Conservation (phyloP, 1,140 invertebrate genomes). For the Temnothorax longispinosus region DNA sequence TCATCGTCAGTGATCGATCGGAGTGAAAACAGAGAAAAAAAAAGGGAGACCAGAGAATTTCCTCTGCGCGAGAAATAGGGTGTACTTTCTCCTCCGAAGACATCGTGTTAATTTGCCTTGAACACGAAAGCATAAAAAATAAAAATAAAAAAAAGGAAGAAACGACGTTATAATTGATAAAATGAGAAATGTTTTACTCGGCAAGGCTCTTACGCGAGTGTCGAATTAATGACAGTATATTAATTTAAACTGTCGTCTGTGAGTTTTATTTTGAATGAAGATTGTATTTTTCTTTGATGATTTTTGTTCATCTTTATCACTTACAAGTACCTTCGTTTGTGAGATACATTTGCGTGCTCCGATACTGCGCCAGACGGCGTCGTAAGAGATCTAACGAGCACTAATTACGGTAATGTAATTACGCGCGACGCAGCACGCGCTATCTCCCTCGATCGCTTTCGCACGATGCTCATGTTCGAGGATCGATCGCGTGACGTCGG, state of each 20-base stretch:
- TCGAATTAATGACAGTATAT: not conserved
- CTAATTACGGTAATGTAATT: slow-evolving; percentile 51
- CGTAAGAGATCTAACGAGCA: slow-evolving; percentile 16
- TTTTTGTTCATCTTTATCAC: not conserved
- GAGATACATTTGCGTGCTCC: not conserved
- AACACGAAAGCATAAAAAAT: not conserved
- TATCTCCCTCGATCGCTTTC: slow-evolving; percentile 37
- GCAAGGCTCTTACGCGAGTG: not conserved
- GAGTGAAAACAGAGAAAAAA: slow-evolving; percentile 7
- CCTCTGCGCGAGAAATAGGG: not conserved
- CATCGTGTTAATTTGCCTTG: not conserved
- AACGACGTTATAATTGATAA: not conserved
- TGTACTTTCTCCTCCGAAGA: not conserved
- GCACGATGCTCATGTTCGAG: slow-evolving; percentile 20
- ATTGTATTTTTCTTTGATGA: not conserved
- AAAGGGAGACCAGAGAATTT: not conserved
- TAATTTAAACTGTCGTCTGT: not conserved
- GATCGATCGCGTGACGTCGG: slow-evolving; percentile 54
- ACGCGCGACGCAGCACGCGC: slow-evolving; percentile 13
- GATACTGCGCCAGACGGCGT: not conserved
- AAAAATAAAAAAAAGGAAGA: no score
- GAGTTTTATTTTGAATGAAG: not conserved
- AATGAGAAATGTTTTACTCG: not conserved
- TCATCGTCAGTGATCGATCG: slow-evolving; percentile 24
- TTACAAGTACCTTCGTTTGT: not conserved